phyloP scores from a whole-genome alignment of 2,113 vertebrate genomes.

The Ptilonorhynchus violaceus region DNA sequence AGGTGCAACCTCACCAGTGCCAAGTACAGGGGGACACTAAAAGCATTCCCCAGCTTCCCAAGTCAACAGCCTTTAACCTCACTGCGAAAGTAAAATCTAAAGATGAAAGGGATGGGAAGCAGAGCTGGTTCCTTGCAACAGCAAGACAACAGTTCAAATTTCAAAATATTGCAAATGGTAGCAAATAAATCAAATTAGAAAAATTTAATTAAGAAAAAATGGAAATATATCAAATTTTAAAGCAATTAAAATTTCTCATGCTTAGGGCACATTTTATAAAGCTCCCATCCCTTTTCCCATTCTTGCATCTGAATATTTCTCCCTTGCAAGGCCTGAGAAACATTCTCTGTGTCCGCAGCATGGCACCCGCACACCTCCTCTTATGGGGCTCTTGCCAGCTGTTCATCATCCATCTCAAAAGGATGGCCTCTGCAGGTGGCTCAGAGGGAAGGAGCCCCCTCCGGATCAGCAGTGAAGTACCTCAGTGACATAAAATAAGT shows the following conservation, averaged over 20 bases:
- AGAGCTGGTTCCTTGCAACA: not conserved
- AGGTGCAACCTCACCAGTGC: not conserved
- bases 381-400: not conserved
- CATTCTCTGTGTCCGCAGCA: accelerated
- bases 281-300: not conserved
- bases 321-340: not conserved
- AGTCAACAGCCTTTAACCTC: not conserved
- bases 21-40: not conserved
- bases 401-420: not conserved
- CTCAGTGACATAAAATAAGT: not conserved
- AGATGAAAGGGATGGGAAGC: not conserved
- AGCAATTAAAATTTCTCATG: not conserved
- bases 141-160: not conserved
- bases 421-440: not conserved
- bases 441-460: not conserved
- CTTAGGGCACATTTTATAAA: not conserved
- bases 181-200: not conserved
- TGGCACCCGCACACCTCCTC: accelerated
- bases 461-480: not conserved
- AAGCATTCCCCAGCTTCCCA: not conserved
- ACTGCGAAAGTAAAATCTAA: not conserved
- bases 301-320: not conserved
- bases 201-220: not conserved
- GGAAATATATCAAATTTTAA: not conserved
- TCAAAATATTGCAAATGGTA: not conserved